Base-by-base conservation (phyloP, 35 echinoderm and acorn worm genomes). In the Heliocidaris erythrogramma region DNA sequence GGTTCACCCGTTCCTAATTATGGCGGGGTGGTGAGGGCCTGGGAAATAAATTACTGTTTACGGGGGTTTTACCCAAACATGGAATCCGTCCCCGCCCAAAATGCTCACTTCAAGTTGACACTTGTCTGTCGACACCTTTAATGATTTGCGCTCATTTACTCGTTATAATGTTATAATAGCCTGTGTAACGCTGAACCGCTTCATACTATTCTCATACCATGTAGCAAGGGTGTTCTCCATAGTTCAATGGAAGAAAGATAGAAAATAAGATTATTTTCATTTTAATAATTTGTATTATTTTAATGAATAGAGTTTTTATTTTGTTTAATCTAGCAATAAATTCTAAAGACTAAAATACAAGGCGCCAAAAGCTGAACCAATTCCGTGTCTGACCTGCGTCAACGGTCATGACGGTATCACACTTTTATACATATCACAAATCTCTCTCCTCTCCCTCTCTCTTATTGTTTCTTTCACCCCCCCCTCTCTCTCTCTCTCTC, bases 11-110 rank as follows among this genome's bases (percentile, higher is more conserved):
- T 78, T 78, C 65, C 27, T 29, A n/a, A 78, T 78, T 78, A 78
- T 78, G 18, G 65, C 27, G 65, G 65, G 65, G 65, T 78, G 65
- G 65, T 78, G 65, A 78, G 27, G 65, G 65, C 21, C 65, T 78
- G 65, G 65, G 65, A 78, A 78, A 78, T 78, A 21, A 78, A 78
- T 78, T 78, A 78, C 65, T 78, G 65, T 78, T 27, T 27, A 78
- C 65, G 65, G 65, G 65, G 65, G 65, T 78, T 78, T 78, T 78
- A 78, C 65, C 65, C 65, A 78, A 78, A 78, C 65, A 78, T 78
- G 17, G 65, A 78, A 78, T 78, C 65, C 65, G 65, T 78, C 65
- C 65, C 17, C 65, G 65, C 65, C 65, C 65, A 78, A 78, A 78
- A 78, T 78, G 65, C 65, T 78, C 65, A 78, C 65, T 78, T 78